Percentiles rank a stretch among this genome's conserved stretches.
Conservation (phyloP, 2,797 vertebrate species). For the Halcyon badia region DNA sequence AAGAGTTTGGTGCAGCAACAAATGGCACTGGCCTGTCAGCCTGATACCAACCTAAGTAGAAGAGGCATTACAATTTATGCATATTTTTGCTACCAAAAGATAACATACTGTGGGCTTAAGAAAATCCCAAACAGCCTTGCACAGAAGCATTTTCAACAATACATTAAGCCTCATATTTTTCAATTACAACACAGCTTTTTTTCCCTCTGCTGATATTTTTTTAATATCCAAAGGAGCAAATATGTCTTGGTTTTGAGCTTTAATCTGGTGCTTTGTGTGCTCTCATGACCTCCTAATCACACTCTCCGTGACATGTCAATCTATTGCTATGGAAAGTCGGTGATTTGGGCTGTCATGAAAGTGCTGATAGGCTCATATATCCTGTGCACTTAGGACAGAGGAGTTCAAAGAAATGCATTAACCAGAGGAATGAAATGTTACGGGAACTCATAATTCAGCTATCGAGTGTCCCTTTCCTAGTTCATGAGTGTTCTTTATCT, state of each 20-base stretch:
- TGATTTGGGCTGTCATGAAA: constrained; percentile 45
- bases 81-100: constrained; percentile 21
- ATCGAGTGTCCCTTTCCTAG: not conserved
- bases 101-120: constrained; percentile 8
- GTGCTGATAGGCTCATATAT: constrained; percentile 35
- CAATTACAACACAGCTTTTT: constrained; percentile 16
- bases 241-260: constrained; percentile 55
- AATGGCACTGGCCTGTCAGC: constrained; percentile 21
- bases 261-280: constrained; percentile 49
- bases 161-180: constrained; percentile 58
- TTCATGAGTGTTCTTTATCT: constrained; percentile 34
- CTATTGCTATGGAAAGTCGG: constrained; percentile 18
- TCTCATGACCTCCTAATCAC: constrained; percentile 39
- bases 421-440: constrained; percentile 31
- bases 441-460: constrained; percentile 31
- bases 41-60: not conserved
- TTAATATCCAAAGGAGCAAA: constrained; percentile 44
- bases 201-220: constrained; percentile 7
- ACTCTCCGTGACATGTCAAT: constrained; percentile 44
- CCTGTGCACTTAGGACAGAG: constrained; percentile 50
- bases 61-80: constrained; percentile 14
- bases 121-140: not conserved
- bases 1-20: not conserved
- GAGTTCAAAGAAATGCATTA: constrained; percentile 62
- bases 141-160: constrained; percentile 37